These are phyloP conservation scores for Unio pictorum DNA, from an alignment of 2,888 invertebrate species.

Conservation along the genomic window DNA sequence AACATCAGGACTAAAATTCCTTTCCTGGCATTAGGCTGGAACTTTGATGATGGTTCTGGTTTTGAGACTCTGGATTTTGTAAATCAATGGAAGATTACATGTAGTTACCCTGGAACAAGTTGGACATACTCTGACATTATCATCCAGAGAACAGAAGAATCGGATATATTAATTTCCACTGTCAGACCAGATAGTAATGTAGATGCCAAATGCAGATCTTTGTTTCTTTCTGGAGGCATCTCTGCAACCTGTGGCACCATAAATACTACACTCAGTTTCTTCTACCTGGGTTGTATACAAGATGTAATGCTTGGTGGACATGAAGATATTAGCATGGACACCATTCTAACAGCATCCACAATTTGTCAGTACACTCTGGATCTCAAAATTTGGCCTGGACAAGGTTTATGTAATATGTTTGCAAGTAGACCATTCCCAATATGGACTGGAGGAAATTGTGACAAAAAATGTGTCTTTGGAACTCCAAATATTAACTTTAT, in stretches of 20 bases:
- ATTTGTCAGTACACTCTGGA: constrained; percentile 18
- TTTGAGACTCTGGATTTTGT: constrained; percentile 16
- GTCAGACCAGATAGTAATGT: constrained; percentile 2
- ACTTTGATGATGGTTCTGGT: constrained; percentile 27
- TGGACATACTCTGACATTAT: constrained; percentile 17
- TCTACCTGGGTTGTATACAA: constrained; percentile 13
- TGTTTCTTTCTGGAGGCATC: constrained; percentile 7
- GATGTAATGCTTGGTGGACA: constrained; percentile 6
- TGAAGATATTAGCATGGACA: constrained; percentile 11
- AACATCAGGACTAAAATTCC: constrained; percentile 2
- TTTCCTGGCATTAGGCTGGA: constrained; percentile 22
- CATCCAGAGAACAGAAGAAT: background rate
- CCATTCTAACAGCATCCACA: constrained; percentile 19
- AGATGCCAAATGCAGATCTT: constrained; percentile 5
- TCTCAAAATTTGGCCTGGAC: constrained; percentile 20
- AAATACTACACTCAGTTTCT: constrained; percentile 8
- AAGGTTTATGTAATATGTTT: constrained; percentile 31
- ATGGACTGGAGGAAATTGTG: constrained; percentile 18
- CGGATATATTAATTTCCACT: constrained; percentile 5
- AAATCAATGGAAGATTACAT: constrained; percentile 6
- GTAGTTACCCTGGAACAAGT: constrained; percentile 10
- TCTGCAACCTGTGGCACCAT: constrained; percentile 8
- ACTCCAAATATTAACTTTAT: constrained; percentile 3
- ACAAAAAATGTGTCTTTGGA: constrained; percentile 24
- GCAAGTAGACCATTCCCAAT: constrained; percentile 22